Evolutionary conservation across 2,113 vertebrate genomes (phyloP).

Genomic region (Macheiramphus alcinus): DNA sequence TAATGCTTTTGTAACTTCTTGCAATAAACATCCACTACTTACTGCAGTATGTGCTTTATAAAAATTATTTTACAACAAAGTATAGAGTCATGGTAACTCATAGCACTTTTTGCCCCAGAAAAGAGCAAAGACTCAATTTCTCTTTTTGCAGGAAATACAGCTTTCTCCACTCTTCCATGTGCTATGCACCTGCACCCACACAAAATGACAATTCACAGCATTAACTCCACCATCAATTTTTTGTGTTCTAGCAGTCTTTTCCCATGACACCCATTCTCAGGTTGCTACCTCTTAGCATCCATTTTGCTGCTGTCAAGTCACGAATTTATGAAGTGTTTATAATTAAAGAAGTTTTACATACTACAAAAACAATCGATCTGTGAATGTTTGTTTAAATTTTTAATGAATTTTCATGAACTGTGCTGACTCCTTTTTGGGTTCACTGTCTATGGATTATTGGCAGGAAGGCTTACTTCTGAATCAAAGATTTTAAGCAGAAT

Average conservation of each 20-base stretch:
- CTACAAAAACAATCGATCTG: background rate
- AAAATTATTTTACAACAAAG: background rate
- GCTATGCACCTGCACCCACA: background rate
- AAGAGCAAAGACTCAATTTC: background rate
- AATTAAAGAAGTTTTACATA: background rate
- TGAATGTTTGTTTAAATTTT: background rate
- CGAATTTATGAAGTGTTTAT: background rate
- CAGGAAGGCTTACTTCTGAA: background rate
- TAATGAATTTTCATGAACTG: background rate
- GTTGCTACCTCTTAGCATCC: background rate
- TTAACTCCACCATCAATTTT: background rate
- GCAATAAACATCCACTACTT: background rate
- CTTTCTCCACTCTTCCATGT: background rate
- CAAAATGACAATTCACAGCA: background rate
- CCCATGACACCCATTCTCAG: background rate
- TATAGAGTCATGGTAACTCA: background rate
- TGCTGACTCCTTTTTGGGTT: background rate
- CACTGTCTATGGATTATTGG: background rate
- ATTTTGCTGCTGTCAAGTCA: background rate
- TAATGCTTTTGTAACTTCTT: background rate
- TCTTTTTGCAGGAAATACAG: background rate
- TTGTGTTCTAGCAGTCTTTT: background rate
- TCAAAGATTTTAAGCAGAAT: background rate
- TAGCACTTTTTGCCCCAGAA: background rate
- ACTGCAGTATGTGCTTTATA: background rate